Base-by-base conservation (phyloP, 2,797 vertebrate genomes). In the Hemibagrus guttatus region DNA sequence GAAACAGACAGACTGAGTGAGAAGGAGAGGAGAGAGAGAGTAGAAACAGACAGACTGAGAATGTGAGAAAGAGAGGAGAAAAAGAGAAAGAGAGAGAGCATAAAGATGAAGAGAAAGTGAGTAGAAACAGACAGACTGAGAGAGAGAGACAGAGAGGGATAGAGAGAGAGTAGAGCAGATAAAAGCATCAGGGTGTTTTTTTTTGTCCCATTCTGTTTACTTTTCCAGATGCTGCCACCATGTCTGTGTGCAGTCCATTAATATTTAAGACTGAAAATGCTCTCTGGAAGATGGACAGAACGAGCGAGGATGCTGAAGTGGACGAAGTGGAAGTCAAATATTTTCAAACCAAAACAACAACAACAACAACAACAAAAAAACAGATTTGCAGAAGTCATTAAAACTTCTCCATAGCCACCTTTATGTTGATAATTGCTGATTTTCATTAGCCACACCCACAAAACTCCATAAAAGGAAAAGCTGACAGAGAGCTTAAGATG, bases 131-230 rank as follows among this genome's bases (percentile, higher is more conserved):
- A 49, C 46, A 49, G 46, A 49, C 35, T 35, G 28, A 14, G 66
- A 17, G 66, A 17, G 28, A 21, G 7, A n/a, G 35, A 74, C 42
- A 49, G 71, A 52, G n/a, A 28, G 46, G 23, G 46, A 46, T 1
- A 64, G 59, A 71, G 4, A 39, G 19, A 56, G 4, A 16, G 31
- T 19, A 39, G 26, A 8, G 28, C 6, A 79, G 54, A 46, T 63
- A 49, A 74, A 13, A 76, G 49, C 16, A 79, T 59, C 75, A 23
- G 6, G 21, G 19, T 39, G 11, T 49, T 17, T 28, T 90, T 86
- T 85, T 78, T 84, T 76, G 81, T 89, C 83, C 87, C 81, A 49
- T 61, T 68, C 64, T 88, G 90, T 91, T 90, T 89, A 87, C 86
- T 92, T 88, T 90, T 91, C 89, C 88, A 88, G 54, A 46, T 14